Percentiles rank a stretch among this genome's conserved stretches.
Evolutionary conservation across 1,140 invertebrate genomes (phyloP).

Genomic region (Chymomyza costata): DNA sequence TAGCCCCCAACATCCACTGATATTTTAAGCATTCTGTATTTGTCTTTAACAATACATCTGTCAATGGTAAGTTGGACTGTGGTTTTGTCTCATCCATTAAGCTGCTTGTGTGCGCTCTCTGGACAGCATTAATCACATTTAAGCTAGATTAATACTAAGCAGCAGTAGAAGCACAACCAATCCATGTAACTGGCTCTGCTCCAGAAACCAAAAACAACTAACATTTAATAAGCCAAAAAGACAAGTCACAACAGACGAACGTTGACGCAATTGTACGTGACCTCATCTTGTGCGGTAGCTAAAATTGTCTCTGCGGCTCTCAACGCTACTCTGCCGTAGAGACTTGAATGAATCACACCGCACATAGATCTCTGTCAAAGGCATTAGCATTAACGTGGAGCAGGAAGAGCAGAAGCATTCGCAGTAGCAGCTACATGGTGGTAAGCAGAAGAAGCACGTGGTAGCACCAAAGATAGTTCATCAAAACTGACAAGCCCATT

Average conservation of each 20-base stretch:
- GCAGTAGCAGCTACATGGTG: not conserved
- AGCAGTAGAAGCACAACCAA: constrained; percentile 9
- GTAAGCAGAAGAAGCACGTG: too few species aligned
- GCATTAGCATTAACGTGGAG: constrained; percentile 58
- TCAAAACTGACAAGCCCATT: constrained; percentile 70
- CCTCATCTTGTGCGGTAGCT: constrained; percentile 41
- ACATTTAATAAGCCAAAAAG: constrained; percentile 70
- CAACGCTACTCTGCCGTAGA: constrained; percentile 9
- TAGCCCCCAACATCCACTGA: too few species aligned
- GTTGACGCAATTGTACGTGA: constrained; percentile 54
- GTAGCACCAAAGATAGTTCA: constrained; percentile 58
- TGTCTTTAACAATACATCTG: too few species aligned
- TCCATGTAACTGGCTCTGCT: constrained; percentile 18
- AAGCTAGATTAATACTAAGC: constrained; percentile 61
- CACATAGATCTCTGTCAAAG: constrained; percentile 65
- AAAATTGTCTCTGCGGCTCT: not conserved
- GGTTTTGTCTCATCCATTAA: too few species aligned
- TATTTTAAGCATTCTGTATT: too few species aligned
- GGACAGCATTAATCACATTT: constrained; percentile 58
- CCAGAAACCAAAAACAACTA: constrained; percentile 32
- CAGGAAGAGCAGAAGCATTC: constrained; percentile 29
- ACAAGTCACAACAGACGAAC: constrained; percentile 46
- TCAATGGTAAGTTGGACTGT: too few species aligned
- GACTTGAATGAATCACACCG: constrained; percentile 58
- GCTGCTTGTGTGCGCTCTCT: too few species aligned